Conservation (phyloP, 1,140 invertebrate species). For the Centruroides sculpturatus region DNA sequence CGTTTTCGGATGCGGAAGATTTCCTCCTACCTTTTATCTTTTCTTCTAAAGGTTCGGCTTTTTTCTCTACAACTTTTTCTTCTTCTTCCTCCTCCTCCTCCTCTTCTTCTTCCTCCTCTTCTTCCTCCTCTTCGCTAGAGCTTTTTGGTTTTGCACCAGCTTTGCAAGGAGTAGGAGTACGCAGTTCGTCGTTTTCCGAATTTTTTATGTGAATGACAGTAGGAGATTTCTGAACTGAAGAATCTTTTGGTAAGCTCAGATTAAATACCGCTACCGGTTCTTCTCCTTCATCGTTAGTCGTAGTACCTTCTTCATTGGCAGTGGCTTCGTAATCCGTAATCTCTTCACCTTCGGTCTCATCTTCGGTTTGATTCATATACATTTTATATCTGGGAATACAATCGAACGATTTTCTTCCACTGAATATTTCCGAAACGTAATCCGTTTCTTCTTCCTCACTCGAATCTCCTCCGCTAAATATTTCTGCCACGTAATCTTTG, state of each 20-base stretch:
- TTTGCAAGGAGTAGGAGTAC: background rate
- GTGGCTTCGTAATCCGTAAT: background rate
- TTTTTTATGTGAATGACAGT: slow-evolving; percentile 11
- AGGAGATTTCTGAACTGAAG: slow-evolving; percentile 3
- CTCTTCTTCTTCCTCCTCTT: slow-evolving; percentile 9
- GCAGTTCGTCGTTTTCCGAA: background rate
- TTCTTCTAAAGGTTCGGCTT: background rate
- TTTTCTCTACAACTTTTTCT: background rate
- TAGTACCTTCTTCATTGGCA: background rate
- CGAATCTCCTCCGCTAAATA: too few relatives aligned
- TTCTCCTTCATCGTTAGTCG: background rate
- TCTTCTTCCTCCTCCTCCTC: background rate
- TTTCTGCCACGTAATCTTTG: too few relatives aligned
- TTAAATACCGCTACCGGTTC: background rate
- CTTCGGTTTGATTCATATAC: background rate
- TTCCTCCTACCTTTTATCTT: background rate
- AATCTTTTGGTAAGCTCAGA: too few relatives aligned
- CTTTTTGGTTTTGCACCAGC: slow-evolving; percentile 6
- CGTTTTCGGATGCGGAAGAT: background rate
- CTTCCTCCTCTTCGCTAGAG: slow-evolving; percentile 7
- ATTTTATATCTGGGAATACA: too few relatives aligned
- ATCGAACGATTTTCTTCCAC: too few relatives aligned
- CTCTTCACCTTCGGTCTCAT: slow-evolving; percentile 5
- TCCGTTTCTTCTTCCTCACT: too few relatives aligned
- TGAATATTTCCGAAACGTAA: too few relatives aligned